These are phyloP conservation scores for Callochromis pleurospilus DNA, from an alignment of 2,113 vertebrate species.

Conservation along the genomic window DNA sequence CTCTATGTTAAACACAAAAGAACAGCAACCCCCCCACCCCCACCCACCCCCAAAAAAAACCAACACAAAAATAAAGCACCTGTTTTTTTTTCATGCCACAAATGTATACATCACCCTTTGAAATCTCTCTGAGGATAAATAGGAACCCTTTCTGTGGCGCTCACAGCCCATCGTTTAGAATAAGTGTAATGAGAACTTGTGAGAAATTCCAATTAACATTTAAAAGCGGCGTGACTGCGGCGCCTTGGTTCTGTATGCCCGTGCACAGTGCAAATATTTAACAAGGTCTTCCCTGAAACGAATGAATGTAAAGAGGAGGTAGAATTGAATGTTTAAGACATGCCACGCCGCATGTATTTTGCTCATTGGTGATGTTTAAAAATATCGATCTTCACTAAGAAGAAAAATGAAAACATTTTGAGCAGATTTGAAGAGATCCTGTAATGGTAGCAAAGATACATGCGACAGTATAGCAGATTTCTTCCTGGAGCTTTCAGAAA, in stretches of 20 bases:
- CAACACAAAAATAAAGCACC: neutral
- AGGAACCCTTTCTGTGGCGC: conserved; percentile 3
- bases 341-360: neutral
- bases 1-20: neutral
- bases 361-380: neutral
- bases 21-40: neutral
- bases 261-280: conserved; percentile 60
- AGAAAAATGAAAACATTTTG: neutral
- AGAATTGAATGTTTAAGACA: neutral
- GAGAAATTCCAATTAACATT: conserved; percentile 67
- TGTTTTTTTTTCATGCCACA: neutral
- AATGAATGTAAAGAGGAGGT: conserved; percentile 3
- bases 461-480: too few relatives aligned
- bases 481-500: neutral
- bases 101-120: conserved; percentile 26
- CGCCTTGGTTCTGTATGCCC: conserved; percentile 19
- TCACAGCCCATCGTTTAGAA: conserved; percentile 50
- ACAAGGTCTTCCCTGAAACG: conserved; percentile 43
- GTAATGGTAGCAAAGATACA: neutral
- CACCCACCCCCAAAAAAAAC: too few relatives aligned
- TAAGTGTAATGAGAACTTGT: conserved; percentile 52
- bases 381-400: neutral
- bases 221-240: conserved; percentile 44
- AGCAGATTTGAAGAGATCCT: neutral
- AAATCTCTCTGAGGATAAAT: conserved; percentile 43